Evolutionary conservation across 2,888 invertebrate species (phyloP), one percentile per base, ranked within the genome.

Genomic region (Pterostichus madidus): DNA sequence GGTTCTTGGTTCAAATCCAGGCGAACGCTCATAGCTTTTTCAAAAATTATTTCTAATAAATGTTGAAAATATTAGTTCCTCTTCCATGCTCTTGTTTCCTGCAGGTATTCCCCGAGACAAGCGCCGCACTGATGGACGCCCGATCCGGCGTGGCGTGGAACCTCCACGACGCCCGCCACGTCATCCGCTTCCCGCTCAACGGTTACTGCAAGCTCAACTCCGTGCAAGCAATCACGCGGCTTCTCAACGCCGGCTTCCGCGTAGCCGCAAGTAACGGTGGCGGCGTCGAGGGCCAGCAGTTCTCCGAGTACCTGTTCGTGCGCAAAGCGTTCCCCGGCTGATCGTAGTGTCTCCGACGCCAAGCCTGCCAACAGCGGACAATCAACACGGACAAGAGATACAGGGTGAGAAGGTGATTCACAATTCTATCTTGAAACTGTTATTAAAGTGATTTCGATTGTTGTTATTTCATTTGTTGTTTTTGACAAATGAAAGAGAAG

Each of bases 161-260:
- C 85, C 96, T 95, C 87, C 94, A 95, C 86, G 96, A 96, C 90
- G 93, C 94, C 85, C 93, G 95, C 79, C 95, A 95, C 90, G 95
- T 96, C 46, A 96, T 96, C 85, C 92, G 97, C 84, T 97, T 96
- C 88, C 96, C 96, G 10, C 91, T 97, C 81, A 97, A 96, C 90
- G 96, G 97, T 86, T 97, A 96, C 90, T 96, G 96, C 91, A 96
- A 97, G 90, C 91, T 97, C 85, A 97, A 96, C 89, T 96, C 96
- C n/a, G 94, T 97, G 84, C 96, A 97, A 90, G 96, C 96, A 84
- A 94, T 97, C 87, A 95, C 96, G 85, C 93, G 96, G 88, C 92
- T 96, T 68, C 90, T 96, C 64, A 96, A 96, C 88, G 93, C 94
- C 84, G 94, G 95, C 77, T 97, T 96, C 89, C 92, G 92, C 85